Evolutionary conservation across 2,888 invertebrate species (phyloP), one percentile per base, ranked within the genome.

Genomic region (Keiferia lycopersicella): DNA sequence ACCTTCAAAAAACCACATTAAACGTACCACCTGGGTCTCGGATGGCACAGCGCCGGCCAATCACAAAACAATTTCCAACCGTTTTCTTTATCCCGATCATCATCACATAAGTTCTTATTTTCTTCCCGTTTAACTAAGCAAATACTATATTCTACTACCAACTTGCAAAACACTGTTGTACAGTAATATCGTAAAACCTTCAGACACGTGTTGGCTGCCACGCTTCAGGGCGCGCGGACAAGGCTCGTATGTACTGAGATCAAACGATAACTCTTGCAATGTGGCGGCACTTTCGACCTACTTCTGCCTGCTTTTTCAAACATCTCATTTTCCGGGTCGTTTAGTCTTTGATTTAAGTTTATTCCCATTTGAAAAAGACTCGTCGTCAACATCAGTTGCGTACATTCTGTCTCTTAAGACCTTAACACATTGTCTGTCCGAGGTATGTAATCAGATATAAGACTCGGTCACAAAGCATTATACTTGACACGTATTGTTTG

Each of bases 201-300:
- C 59, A 38, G 26, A 63, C 63, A 63, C 38, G 50, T 63, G 58
- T 56, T 34, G 2, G 16, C 38, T n/a, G 18, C 48, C 58, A 50
- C 66, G 67, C 68, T 68, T 30, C 60, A 41, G 68, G 61, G 66
- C 66, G 69, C 14, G 53, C n/a, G 67, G 72, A 75, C 73, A 74
- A 69, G 70, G 68, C 69, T 64, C 68, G 63, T 70, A 71, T 75
- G 77, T 75, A 67, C 61, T 63, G 53, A 66, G 63, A 65, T 67
- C 65, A 65, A 67, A 65, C 63, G 64, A 57, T 20, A 41, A 30
- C 20, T 61, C 16, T 61, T 57, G 59, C 34, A 34, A 34, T 60
- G 4, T 38, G 14, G 34, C 48, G 16, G 63, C 14, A 53, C 51
- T 53, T 22, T 63, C 56, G 65, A 62, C 65, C 65, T 65, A 65